Base-by-base conservation (phyloP, 1,140 invertebrate species). In the Whitmania pigra region DNA sequence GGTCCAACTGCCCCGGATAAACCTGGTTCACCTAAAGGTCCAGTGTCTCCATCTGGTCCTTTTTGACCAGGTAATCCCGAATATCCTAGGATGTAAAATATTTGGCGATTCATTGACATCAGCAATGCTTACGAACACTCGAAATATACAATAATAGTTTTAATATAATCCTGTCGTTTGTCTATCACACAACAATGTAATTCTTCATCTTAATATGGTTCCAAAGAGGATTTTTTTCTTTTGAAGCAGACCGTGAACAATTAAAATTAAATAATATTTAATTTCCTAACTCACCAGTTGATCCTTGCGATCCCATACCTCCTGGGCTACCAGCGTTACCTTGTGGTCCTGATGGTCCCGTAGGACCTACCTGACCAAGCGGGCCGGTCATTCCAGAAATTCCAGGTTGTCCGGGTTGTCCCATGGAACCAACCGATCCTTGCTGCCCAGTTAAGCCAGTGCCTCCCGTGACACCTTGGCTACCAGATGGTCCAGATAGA, bases 351-450 rank as follows among this genome's bases (percentile, higher is more conserved):
- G 60, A n/a, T 18, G 40, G 31, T 18, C 72, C 72, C 13, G 67
- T 73, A 0, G 72, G 43, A 7, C 72, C 72, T 13, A 49, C 66
- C 67, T 69, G 43, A 17, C 72, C 72, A 25, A 67, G 31, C 22
- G 66, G n/a, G 57, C 72, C 73, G 71, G 40, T 11, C n/a, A 31
- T 13, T 31, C 75, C 75, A 57, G 67, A 7, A 13, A n/a, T 67
- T 74, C 75, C 75, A 36, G 73, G 75, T 70, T n/a, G 63, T 54
- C 74, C 74, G 11, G 57, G 11, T 73, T 49, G 53, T 31, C 73
- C 73, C 5, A 69, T 6, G 9, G 27, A 25, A n/a, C 73, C 73
- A 20, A 29, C 71, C n/a, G 53, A 17, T 18, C 73, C 72, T 55
- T 36, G 36, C 17, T 13, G 11, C 22, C 72, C 72, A 69, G 5